Conservation (phyloP, 2,113 vertebrate species). For the Benitochromis conjunctus region DNA sequence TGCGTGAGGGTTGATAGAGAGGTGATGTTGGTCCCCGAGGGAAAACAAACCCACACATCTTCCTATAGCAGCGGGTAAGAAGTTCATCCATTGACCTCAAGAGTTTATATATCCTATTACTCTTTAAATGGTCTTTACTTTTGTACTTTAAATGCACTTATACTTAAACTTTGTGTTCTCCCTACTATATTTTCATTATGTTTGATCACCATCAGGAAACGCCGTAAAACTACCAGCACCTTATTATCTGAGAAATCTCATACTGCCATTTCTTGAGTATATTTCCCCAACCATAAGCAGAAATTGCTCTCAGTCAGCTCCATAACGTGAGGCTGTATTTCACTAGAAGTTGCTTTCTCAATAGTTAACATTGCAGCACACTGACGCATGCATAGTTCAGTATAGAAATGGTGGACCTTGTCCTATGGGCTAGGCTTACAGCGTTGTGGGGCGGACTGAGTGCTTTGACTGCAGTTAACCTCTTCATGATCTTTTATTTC, state of each 20-base stretch:
- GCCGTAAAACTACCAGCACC: neutral
- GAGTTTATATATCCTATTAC: neutral
- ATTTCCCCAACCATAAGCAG: neutral
- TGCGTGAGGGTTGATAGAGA: slow-evolving; percentile 33
- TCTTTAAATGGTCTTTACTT: neutral
- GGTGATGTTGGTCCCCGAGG: slow-evolving; percentile 4
- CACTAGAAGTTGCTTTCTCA: neutral
- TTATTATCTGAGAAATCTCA: neutral
- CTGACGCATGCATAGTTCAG: neutral
- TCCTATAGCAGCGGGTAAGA: slow-evolving; percentile 1
- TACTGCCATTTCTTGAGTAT: neutral
- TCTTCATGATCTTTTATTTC: neutral
- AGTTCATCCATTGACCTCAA: slow-evolving; percentile 3
- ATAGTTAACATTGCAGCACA: neutral
- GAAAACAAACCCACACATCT: neutral
- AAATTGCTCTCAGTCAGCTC: neutral
- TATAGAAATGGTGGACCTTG: neutral
- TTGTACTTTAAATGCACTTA: neutral
- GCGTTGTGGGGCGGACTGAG: neutral
- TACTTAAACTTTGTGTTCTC: accelerated
- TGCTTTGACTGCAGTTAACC: neutral
- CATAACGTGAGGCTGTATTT: neutral
- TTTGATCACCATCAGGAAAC: neutral
- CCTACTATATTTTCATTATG: neutral
- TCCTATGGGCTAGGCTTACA: neutral